A percentile compares a stretch with the other conserved stretches of the same genome.
These are phyloP conservation scores for Lacerta agilis DNA, from an alignment of 2,797 vertebrate species.

Conservation along the genomic window DNA sequence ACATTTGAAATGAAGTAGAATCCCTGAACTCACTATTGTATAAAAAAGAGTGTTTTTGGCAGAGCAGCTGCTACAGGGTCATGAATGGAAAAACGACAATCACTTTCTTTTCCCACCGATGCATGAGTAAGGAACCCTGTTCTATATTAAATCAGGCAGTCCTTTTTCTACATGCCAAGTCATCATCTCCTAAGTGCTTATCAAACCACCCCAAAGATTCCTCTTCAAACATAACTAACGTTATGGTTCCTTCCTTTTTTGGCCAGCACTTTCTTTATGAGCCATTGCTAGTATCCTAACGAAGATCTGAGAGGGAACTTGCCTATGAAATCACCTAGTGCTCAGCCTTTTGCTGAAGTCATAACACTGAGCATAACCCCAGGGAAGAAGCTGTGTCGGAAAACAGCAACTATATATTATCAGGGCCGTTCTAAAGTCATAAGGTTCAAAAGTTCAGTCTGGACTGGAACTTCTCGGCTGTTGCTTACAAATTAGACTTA, in stretches of 20 bases:
- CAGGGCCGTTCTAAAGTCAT: not conserved
- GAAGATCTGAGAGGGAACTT: not conserved
- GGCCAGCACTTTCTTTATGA: not conserved
- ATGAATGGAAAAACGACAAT: not conserved
- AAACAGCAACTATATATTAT: slow-evolving; percentile 1
- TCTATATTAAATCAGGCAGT: not conserved
- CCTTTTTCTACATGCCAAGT: not conserved
- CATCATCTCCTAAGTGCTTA: not conserved
- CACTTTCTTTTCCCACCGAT: not conserved
- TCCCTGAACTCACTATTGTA: not conserved
- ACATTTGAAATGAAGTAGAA: not conserved
- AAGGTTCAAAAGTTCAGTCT: slow-evolving; percentile 37
- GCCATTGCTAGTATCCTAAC: not conserved
- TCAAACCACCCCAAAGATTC: not conserved
- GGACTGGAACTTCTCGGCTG: slow-evolving; percentile 3
- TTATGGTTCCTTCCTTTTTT: not conserved
- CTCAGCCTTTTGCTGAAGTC: slow-evolving; percentile 1
- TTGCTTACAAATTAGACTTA: slow-evolving; percentile 28
- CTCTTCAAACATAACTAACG: not conserved
- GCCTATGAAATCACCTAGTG: not conserved
- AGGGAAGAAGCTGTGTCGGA: not conserved
- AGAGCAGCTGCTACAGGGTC: not conserved
- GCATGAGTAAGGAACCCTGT: not conserved
- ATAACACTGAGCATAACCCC: not conserved
- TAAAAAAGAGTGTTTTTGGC: not conserved